A percentile compares a stretch with the other conserved stretches of the same genome.
Evolutionary conservation across 2,888 invertebrate genomes (phyloP).

Genomic region (Lordiphosa fenestrarum): DNA sequence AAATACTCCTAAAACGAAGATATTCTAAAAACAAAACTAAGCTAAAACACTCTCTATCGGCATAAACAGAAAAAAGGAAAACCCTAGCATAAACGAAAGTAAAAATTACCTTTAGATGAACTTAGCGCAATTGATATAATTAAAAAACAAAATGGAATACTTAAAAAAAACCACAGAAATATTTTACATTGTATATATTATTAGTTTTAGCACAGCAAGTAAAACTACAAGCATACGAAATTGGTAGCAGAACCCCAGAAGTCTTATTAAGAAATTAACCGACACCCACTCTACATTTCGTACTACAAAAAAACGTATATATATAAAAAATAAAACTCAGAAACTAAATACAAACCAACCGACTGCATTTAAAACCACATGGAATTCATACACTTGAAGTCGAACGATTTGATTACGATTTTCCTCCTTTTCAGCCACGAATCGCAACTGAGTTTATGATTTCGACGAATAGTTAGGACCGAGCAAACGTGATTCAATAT

Average conservation of each 20-base stretch:
- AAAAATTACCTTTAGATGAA: constrained; percentile 79
- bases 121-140: constrained; percentile 80
- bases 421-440: not conserved
- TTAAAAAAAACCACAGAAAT: constrained; percentile 35
- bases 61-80: constrained; percentile 12
- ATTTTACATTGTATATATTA: constrained; percentile 78
- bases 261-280: constrained; percentile 57
- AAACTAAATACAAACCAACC: constrained; percentile 29
- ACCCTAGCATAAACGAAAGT: constrained; percentile 37
- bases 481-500: no score
- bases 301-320: constrained; percentile 26
- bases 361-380: constrained; percentile 64
- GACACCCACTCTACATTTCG: constrained; percentile 22
- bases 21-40: constrained; percentile 65
- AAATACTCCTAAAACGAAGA: constrained; percentile 62
- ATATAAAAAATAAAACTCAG: constrained; percentile 27
- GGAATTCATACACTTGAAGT: constrained; percentile 45
- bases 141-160: constrained; percentile 47
- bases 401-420: constrained; percentile 2
- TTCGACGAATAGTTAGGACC: no score
- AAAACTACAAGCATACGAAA: constrained; percentile 53
- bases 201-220: constrained; percentile 75
- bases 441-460: no score
- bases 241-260: constrained; percentile 56
- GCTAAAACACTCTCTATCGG: constrained; percentile 33